Evolutionary conservation across 2,113 vertebrate genomes (phyloP).

Genomic region (Centrocercus urophasianus): DNA sequence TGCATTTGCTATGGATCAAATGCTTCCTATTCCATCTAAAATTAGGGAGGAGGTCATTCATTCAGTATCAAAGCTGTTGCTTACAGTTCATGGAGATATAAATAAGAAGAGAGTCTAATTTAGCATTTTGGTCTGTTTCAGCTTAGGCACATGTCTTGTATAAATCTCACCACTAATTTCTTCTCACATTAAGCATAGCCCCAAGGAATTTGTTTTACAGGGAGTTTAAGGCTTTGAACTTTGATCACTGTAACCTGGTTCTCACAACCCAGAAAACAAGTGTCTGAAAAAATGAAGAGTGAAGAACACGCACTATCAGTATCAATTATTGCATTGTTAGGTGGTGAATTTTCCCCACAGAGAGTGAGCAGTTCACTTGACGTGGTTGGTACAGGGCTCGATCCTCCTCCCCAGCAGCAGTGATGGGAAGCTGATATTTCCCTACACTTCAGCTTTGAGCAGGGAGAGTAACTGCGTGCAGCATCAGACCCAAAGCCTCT

Average conservation of each 20-base stretch:
- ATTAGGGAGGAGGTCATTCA: neutral
- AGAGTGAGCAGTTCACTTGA: constrained; percentile 14
- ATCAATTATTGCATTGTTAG: constrained; percentile 43
- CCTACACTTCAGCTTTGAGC: neutral
- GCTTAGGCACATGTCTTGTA: neutral
- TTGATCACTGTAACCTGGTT: constrained; percentile 40
- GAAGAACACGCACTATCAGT: constrained; percentile 17
- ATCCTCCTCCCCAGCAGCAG: neutral
- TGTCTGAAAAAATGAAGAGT: constrained; percentile 40
- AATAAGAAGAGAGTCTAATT: neutral
- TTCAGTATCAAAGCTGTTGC: neutral
- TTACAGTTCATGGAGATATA: neutral
- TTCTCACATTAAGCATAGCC: neutral
- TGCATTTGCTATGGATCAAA: neutral
- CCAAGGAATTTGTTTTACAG: constrained; percentile 40
- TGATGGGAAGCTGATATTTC: neutral
- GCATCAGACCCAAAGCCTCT: constrained; percentile 36
- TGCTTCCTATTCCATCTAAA: neutral
- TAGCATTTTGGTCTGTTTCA: neutral
- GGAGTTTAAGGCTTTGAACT: constrained; percentile 31
- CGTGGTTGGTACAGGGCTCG: neutral
- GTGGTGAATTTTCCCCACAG: constrained; percentile 39
- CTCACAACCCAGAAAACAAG: constrained; percentile 1
- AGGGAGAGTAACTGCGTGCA: neutral
- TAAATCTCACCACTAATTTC: neutral